Evolutionary conservation across 2,113 vertebrate genomes (phyloP), one percentile per base, ranked within the genome.

Genomic region (Nasalis larvatus): DNA sequence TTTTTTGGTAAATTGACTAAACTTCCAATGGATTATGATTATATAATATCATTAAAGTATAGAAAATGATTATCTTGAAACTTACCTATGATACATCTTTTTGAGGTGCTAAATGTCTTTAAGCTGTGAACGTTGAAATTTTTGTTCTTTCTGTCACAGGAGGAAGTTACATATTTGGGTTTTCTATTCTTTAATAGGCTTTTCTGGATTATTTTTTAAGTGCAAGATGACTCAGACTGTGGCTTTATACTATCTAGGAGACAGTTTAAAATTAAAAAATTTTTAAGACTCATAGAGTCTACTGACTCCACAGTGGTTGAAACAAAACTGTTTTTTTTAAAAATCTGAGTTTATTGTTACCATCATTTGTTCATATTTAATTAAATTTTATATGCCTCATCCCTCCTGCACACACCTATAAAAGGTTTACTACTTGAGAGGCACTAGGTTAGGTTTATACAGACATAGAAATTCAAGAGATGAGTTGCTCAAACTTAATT

Each of bases 141-240:
- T 81, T 56, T 84, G 6, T 88, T 21, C 23, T 73, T 85, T 74
- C 78, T 90, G 13, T 89, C 69, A 76, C 45, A 66, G 52, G 12
- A 86, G 8, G 14, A 89, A 84, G n/a, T 89, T 74, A 86, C 12
- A 32, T 54, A 74, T n/a, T 96, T 17, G 12, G 2, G 49, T 81
- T 91, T 92, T 63, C 4, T 25, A 3, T 92, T 84, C 42, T 87
- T 52, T 81, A 56, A 84, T 52, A 74, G 69, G 2, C 37, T 96
- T 84, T 83, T 69, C 40, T 35, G 63, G 13, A 30, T 74, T 84
- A 23, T 40, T 85, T 84, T 93, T 76, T 37, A 89, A 95, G 27
- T 94, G 27, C 40, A 83, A 92, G 32, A 89, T 89, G 68, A 95
- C 11, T 89, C 78, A 91, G 47, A 86, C 35, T 89, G 30, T 74